Evolutionary conservation across 2,113 vertebrate genomes (phyloP).

Genomic region (Oncorhynchus nerka): DNA sequence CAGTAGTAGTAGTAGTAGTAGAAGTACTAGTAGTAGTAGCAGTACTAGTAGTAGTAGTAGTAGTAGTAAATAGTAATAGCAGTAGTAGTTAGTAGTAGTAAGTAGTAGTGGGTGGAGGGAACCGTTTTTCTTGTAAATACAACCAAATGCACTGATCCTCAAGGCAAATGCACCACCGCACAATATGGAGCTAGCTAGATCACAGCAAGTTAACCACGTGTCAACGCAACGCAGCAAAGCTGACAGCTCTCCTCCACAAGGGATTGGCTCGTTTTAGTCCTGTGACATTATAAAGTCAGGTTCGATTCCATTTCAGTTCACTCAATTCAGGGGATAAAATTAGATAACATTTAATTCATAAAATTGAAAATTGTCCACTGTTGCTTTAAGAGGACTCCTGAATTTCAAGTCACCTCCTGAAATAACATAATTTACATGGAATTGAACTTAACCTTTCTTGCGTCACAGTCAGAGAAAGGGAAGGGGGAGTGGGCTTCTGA

Average conservation of each 20-base stretch:
- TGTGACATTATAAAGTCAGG: slow-evolving; percentile 24
- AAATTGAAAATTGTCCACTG: no score
- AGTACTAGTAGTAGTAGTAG: no score
- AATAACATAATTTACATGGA: no score
- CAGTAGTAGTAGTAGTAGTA: no score
- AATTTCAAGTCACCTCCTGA: no score
- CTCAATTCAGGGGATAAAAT: no score
- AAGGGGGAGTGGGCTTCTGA: not conserved
- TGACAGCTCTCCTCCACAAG: slow-evolving; percentile 24
- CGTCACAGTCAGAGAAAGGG: slow-evolving; percentile 32
- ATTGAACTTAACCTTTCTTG: no score
- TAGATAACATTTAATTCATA: no score
- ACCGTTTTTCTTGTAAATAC: slow-evolving; percentile 67
- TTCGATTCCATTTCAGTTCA: not conserved
- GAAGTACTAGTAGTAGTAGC: no score
- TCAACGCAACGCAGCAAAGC: slow-evolving; percentile 40
- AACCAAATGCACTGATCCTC: slow-evolving; percentile 91
- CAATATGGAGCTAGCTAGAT: slow-evolving; percentile 57
- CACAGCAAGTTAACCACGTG: slow-evolving; percentile 63
- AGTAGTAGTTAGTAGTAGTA: no score
- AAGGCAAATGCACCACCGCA: slow-evolving; percentile 70
- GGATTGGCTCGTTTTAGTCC: slow-evolving; percentile 32
- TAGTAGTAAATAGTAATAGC: no score
- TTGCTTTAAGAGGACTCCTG: no score
- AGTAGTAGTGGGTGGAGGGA: not conserved